Conservation (phyloP, 1,140 invertebrate species). For the Drosophila tani region DNA sequence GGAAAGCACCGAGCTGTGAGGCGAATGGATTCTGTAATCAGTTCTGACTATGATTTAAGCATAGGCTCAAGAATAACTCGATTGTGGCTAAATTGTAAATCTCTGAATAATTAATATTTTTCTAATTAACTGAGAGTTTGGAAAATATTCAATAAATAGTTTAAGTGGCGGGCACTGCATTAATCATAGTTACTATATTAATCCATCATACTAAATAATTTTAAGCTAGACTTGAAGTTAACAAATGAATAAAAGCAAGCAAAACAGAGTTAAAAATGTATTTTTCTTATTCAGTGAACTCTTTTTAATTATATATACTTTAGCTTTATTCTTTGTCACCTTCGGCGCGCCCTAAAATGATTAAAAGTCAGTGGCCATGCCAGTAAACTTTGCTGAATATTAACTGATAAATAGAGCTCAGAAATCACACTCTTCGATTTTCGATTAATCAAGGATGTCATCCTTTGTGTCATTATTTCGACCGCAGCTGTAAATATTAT, state of each 20-base stretch:
- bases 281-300: too few species aligned
- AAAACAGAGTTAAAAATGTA: too few species aligned
- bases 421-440: slow-evolving; percentile 1
- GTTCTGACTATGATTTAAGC: slow-evolving; percentile 20
- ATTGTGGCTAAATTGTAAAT: slow-evolving; percentile 1
- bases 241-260: not conserved
- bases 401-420: not conserved
- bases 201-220: not conserved
- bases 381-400: too few species aligned
- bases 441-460: slow-evolving; percentile 9
- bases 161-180: slow-evolving; percentile 52
- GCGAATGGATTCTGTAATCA: not conserved
- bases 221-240: slow-evolving; percentile 11
- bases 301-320: too few species aligned
- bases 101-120: not conserved
- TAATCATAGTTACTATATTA: slow-evolving; percentile 5
- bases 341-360: not conserved
- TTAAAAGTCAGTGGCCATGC: too few species aligned
- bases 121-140: not conserved
- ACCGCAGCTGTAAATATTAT: slow-evolving; percentile 20
- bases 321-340: too few species aligned
- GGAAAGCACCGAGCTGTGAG: slow-evolving; percentile 67
- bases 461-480: slow-evolving; percentile 1
- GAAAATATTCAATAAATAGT: slow-evolving; percentile 6
- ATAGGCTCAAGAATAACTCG: slow-evolving; percentile 2